A percentile compares a stretch with the other conserved stretches of the same genome.
Conservation (phyloP, 2,797 vertebrate genomes). For the Coregonus sp. region DNA sequence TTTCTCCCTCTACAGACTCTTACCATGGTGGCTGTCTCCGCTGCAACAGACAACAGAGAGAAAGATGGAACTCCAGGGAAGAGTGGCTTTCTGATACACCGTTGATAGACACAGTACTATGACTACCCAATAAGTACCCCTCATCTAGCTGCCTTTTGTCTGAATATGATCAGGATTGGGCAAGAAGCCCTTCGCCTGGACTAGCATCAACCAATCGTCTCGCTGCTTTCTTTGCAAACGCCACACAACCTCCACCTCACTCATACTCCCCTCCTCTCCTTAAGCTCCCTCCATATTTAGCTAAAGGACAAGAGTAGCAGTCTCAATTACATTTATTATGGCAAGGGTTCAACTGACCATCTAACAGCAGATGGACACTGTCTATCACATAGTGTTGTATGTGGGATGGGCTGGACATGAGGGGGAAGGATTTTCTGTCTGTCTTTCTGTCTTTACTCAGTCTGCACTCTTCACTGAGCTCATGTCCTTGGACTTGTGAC, state of each 20-base stretch:
- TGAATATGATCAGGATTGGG: slow-evolving; percentile 71
- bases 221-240: slow-evolving; percentile 35
- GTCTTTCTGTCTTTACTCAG: background rate
- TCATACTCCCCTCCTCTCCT: slow-evolving; percentile 33
- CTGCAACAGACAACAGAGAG: slow-evolving; percentile 41
- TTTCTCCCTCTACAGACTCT: slow-evolving; percentile 49
- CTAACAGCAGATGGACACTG: slow-evolving; percentile 48
- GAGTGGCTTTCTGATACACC: slow-evolving; percentile 32
- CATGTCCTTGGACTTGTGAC: background rate
- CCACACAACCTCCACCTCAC: slow-evolving; percentile 50
- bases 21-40: slow-evolving; percentile 71
- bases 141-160: slow-evolving; percentile 40
- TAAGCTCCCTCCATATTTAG: slow-evolving; percentile 70
- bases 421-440: background rate
- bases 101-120: slow-evolving; percentile 33
- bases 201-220: slow-evolving; percentile 67
- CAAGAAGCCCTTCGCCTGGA: slow-evolving; percentile 37
- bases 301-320: slow-evolving; percentile 61
- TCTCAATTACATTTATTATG: slow-evolving; percentile 71
- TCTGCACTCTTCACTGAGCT: background rate
- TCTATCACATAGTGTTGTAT: slow-evolving; percentile 34
- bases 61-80: slow-evolving; percentile 27
- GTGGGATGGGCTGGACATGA: background rate
- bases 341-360: slow-evolving; percentile 66
- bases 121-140: slow-evolving; percentile 64